Evolutionary conservation across 2,888 invertebrate genomes (phyloP), one percentile per base, ranked within the genome.

Genomic region (Ectemnius cavifrons): DNA sequence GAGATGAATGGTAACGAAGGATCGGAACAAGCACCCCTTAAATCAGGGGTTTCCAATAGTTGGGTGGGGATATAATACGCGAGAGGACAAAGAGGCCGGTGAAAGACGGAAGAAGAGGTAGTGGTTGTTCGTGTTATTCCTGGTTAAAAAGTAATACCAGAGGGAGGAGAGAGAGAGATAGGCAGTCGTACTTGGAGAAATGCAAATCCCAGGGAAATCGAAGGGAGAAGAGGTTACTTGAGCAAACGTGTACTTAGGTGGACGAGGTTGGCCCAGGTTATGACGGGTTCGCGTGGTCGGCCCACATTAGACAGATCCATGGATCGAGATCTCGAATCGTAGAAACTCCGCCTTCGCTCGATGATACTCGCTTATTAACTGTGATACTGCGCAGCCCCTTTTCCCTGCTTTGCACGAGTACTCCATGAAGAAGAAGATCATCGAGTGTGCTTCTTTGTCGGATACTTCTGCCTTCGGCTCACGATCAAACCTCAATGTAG

Each of bases 241-340:
- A 82, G 85, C 89, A 89, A 89, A 89, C 89, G 89, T 89, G 86
- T 89, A 84, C 88, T 89, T 90, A 89, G 80, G 69, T 28, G 70
- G 60, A 77, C 81, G 73, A 74, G 79, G 84, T 85, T 88, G 87
- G 88, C 87, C 85, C 85, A 85, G 86, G 90, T 89, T 90, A 90
- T 90, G 89, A 89, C 88, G 84, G 87, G 89, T 85, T 90, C 86
- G 90, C 90, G 89, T 90, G 90, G 89, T 84, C 87, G 85, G 86
- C 87, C 86, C 86, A 87, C 89, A 90, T 90, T 90, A 90, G 86
- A 84, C 77, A 78, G 82, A 86, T 85, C 82, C 75, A 73, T 80
- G 83, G 86, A 85, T 87, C 86, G 84, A 84, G 84, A 89, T 88
- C 87, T 87, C 76, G 84, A 90, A 88, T 89, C 86, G 86, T 86